Evolutionary conservation across 2,888 invertebrate species (phyloP).

Genomic region (Diplolepis rosae): DNA sequence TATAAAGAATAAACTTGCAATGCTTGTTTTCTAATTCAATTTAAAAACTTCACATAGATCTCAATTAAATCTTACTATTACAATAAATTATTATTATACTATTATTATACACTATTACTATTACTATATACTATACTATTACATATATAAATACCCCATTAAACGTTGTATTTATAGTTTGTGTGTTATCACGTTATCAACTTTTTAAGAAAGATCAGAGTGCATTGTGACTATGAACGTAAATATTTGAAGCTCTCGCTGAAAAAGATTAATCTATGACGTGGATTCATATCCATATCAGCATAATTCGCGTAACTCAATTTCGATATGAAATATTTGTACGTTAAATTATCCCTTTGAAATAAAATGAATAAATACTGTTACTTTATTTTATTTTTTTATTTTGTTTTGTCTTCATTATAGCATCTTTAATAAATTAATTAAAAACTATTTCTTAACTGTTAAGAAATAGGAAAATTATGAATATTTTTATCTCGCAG

Average conservation of each 20-base stretch:
- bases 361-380: not conserved
- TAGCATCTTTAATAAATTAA: too few species aligned
- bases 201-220: constrained; percentile 6
- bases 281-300: constrained; percentile 4
- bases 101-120: too few species aligned
- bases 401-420: not conserved
- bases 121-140: too few species aligned
- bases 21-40: too few species aligned
- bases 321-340: not conserved
- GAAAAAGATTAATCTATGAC: constrained; percentile 14
- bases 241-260: not conserved
- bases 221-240: constrained; percentile 2
- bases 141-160: too few species aligned
- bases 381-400: not conserved
- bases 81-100: too few species aligned
- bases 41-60: too few species aligned
- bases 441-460: not conserved
- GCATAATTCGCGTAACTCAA: constrained; percentile 17
- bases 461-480: not conserved
- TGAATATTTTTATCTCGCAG: not conserved
- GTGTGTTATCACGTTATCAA: not conserved
- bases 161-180: too few species aligned
- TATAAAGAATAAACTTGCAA: too few species aligned
- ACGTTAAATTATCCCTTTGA: not conserved
- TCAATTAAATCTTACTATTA: too few species aligned